Evolutionary conservation across 2,888 invertebrate species (phyloP), one percentile per base, ranked within the genome.

Genomic region (Hyposoter dolosus): DNA sequence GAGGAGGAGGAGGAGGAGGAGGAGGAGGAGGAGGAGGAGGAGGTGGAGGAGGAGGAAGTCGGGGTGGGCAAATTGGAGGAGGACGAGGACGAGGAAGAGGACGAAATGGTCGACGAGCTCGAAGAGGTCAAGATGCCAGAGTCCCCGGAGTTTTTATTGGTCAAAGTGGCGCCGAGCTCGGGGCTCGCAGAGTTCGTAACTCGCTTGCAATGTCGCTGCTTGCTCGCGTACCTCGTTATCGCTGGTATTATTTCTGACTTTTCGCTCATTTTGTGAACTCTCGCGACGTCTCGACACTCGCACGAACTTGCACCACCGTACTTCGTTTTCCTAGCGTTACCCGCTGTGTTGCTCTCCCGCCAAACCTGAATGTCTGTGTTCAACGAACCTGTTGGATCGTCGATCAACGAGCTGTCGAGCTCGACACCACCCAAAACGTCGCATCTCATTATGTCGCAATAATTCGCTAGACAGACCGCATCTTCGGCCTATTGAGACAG

Each of bases 361-460:
- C 98, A 98, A 4, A 98, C 96, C 95, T 98, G 97, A 88, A 98
- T 96, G 91, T 98, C 98, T 9, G 98, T 98, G 91, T 96, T 96
- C 32, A 96, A 95, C 28, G 96, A 95, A 88, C 95, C 96, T 66
- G 96, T 95, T 91, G 96, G 96, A 87, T 96, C 96, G 88, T 96
- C 95, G 91, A 96, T 94, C 60, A 95, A 91, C 86, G 94, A 95
- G 75, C 95, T 95, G 56, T 92, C 93, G 65, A 93, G 91, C 87
- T 97, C 97, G 93, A 97, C 96, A 85, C 97, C 96, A 88, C 96
- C 95, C 90, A 98, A 95, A 77, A 98, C 98, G 94, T 98, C 98
- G 94, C 99, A 99, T 90, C 99, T 96, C 97, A 99, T 98, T 91
- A 99, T 98, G 95, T 99, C 98, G 95, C 99, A 99, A 95, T 97